phyloP scores from a whole-genome alignment of 30 jellyfish, hydroid and myxozoan genomes.

The Pseudorhiza aurosa region DNA sequence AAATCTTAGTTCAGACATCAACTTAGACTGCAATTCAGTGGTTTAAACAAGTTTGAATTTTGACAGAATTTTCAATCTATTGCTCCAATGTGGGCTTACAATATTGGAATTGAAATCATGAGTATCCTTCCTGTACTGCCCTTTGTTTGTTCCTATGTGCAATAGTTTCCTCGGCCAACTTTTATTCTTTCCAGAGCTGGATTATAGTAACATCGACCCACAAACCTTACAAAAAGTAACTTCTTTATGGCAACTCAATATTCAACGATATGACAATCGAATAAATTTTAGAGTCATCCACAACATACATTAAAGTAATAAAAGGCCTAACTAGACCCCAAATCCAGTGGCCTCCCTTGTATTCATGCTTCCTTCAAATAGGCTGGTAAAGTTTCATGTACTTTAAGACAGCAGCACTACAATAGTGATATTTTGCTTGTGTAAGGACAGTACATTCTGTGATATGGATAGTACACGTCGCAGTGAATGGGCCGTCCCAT shows the following conservation, averaged over 20 bases:
- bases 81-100: not conserved
- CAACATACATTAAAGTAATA: slow-evolving; percentile 19
- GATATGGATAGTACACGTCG: too few relatives aligned
- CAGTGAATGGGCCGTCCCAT: too few relatives aligned
- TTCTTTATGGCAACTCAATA: slow-evolving; percentile 35
- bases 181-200: slow-evolving; percentile 19
- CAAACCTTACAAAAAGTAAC: slow-evolving; percentile 15
- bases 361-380: not conserved
- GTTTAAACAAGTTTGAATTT: not conserved
- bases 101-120: slow-evolving; percentile 6
- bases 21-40: not conserved
- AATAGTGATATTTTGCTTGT: too few relatives aligned
- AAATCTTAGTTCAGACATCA: slow-evolving; percentile 17
- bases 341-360: not conserved
- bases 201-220: slow-evolving; percentile 3
- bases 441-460: too few relatives aligned
- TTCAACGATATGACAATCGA: not conserved
- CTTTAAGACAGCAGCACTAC: too few relatives aligned
- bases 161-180: slow-evolving; percentile 30
- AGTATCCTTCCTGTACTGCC: slow-evolving; percentile 1
- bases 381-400: too few relatives aligned
- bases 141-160: slow-evolving; percentile 15
- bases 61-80: not conserved
- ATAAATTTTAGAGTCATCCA: slow-evolving; percentile 19
- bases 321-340: slow-evolving; percentile 20